Base-by-base conservation (phyloP, 2,797 vertebrate genomes). In the Myotis planiceps region DNA sequence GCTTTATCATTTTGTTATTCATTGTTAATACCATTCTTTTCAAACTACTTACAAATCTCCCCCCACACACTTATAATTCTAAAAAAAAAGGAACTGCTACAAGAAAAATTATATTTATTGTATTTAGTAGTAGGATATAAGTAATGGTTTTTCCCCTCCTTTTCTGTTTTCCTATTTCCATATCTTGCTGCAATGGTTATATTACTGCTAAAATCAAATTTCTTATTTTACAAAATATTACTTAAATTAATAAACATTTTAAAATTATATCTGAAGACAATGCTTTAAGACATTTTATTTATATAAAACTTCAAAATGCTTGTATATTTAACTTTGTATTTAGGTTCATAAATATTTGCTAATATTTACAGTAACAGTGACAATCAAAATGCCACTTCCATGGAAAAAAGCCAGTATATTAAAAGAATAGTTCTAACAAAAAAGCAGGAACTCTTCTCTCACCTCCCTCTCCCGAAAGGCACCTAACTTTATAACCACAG, bases 201-300 rank as follows among this genome's bases (percentile, higher is more conserved):
- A 45, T 21, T 89, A 76, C 32, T 71, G 27, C 60, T 65, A 86
- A 92, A 71, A 92, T 86, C 6, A 84, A 87, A 71, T 66, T 92
- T 89, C 45, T 93, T 79, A 81, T 14, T 83, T 90, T 60, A 82
- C 0, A 83, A 92, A 92, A 65, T 65, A 78, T 16, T 51, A 39
- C 85, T 96, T 79, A 85, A 94, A 51, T 82, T 74, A 90, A 80
- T 69, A 79, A 84, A 74, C 66, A 6, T 83, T 94, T 96, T 39
- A 79, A 95, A 87, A 65, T 94, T 79, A 79, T 4, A 78, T 58
- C 21, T n/a, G 10, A 83, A 87, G 42, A 81, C 18, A 81, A 86
- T 74, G 9, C 27, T 84, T 88, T 74, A 88, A 88, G 72, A 90
- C 21, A 53, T 53, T 49, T 89, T 49, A 79, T 60, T 80, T 94